phyloP scores from a whole-genome alignment of 2,888 invertebrate genomes.

The Patella caerulea region DNA sequence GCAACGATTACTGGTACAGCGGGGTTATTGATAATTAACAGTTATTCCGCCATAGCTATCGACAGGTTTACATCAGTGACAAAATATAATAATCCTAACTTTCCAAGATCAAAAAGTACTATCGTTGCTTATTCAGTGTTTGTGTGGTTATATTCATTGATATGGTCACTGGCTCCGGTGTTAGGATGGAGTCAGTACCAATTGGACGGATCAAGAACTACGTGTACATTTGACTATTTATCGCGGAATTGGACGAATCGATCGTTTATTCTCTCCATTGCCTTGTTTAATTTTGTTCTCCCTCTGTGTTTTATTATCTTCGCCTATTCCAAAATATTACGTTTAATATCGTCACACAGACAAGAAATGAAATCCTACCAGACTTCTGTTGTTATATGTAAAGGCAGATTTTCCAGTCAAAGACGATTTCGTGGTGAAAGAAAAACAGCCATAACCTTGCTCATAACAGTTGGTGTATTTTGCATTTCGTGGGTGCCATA shows the following conservation, averaged over 20 bases:
- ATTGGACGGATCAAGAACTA: conserved; percentile 40
- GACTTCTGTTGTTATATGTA: neutral
- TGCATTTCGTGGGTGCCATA: conserved; percentile 88
- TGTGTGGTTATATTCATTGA: conserved; percentile 33
- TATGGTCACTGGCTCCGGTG: conserved; percentile 35
- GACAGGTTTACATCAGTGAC: conserved; percentile 39
- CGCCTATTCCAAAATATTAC: conserved; percentile 35
- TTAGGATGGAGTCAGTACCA: conserved; percentile 34
- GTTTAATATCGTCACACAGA: neutral
- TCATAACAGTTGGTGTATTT: conserved; percentile 75
- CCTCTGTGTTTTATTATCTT: conserved; percentile 33
- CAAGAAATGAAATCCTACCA: neutral
- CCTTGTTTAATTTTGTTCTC: conserved; percentile 33
- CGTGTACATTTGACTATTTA: conserved; percentile 43
- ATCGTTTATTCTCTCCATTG: conserved; percentile 32
- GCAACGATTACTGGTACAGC: conserved; percentile 30
- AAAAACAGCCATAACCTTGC: conserved; percentile 32
- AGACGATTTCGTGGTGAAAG: conserved; percentile 28
- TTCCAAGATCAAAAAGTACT: conserved; percentile 26
- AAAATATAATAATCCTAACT: conserved; percentile 25
- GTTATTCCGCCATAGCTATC: conserved; percentile 38
- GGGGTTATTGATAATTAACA: conserved; percentile 42
- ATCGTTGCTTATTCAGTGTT: conserved; percentile 20
- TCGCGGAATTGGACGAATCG: conserved; percentile 18
- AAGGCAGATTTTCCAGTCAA: neutral